These are phyloP conservation scores for Oreochromis spilurus DNA, from an alignment of 2,113 vertebrate genomes.

Conservation along the genomic window DNA sequence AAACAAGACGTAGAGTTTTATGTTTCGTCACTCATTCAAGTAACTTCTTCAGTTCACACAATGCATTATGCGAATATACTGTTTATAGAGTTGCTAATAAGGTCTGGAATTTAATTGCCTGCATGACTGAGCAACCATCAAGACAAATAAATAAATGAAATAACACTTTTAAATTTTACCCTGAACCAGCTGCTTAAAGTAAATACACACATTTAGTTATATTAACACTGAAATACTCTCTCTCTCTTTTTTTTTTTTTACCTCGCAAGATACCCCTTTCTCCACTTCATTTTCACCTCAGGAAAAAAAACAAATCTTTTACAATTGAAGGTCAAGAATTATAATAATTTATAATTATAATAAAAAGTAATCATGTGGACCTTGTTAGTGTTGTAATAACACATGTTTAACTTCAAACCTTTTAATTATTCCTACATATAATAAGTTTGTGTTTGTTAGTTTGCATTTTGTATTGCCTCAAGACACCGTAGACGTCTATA, in stretches of 20 bases:
- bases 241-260: neutral
- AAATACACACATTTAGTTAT: too few relatives aligned
- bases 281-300: neutral
- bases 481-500: neutral
- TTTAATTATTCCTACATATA: neutral
- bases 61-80: neutral
- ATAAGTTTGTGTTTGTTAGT: neutral
- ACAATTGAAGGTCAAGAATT: too few relatives aligned
- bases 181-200: too few relatives aligned
- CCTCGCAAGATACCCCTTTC: neutral
- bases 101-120: neutral
- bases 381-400: neutral
- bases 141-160: neutral
- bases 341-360: neutral
- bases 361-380: neutral
- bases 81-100: neutral
- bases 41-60: neutral
- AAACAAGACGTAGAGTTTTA: neutral
- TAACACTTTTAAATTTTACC: neutral
- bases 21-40: neutral
- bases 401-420: neutral
- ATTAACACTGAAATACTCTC: neutral
- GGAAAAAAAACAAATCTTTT: too few relatives aligned
- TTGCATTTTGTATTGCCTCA: neutral
- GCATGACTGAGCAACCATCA: neutral